phyloP scores from a whole-genome alignment of 1,140 invertebrate species.

The Lamellibrachia luymesi region DNA sequence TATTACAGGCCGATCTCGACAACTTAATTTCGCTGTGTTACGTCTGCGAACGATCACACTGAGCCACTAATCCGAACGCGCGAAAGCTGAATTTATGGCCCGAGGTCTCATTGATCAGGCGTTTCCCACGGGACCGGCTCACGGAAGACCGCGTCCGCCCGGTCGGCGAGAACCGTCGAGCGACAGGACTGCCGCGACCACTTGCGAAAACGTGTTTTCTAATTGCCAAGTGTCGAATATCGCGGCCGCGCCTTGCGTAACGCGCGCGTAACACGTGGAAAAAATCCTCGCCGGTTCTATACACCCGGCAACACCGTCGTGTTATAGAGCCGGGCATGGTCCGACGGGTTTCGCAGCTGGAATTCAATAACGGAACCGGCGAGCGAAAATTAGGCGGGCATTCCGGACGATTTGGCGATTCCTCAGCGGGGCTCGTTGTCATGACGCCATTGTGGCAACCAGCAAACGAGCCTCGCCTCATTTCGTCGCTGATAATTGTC shows the following conservation, averaged over 20 bases:
- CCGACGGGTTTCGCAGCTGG: background rate
- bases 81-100: background rate
- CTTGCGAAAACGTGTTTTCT: constrained; percentile 4
- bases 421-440: background rate
- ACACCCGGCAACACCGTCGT: background rate
- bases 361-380: background rate
- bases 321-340: background rate
- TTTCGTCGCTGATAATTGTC: background rate
- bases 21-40: background rate
- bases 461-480: background rate
- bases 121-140: background rate
- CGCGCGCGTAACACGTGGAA: background rate
- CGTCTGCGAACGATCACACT: background rate
- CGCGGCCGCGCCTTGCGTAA: background rate
- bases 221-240: background rate
- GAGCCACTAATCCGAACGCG: background rate
- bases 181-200: background rate
- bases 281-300: background rate
- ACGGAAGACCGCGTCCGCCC: background rate
- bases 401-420: constrained; percentile 3
- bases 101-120: background rate
- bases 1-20: background rate
- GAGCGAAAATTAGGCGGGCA: background rate
- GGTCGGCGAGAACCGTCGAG: background rate
- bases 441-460: background rate